Evolutionary conservation across 2,888 invertebrate species (phyloP), one percentile per base, ranked within the genome.

Genomic region (Bedellia somnulentella): DNA sequence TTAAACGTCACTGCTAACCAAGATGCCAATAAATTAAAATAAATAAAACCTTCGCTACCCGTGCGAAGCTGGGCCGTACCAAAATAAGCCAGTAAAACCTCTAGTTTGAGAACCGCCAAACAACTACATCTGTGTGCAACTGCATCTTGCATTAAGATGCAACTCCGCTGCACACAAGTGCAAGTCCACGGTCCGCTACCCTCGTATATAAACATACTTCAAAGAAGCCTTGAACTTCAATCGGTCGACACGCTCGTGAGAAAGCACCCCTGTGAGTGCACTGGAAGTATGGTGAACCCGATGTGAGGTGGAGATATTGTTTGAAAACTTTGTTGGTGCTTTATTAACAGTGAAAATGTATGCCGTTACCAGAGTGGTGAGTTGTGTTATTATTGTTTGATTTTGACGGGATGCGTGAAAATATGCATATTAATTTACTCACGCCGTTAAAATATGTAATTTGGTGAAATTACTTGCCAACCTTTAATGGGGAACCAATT

Each of bases 181-280:
- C 45, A 40, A 4, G 33, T 35, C 47, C 52, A 63, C 73, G 71
- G 51, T 66, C 53, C 61, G 57, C 64, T 52, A 71, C 70, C 70
- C 73, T 54, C 55, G 57, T 73, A 75, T 75, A 75, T 73, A 75
- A 70, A 47, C 57, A 46, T 49, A 44, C 39, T 36, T 41, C 51
- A 40, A 40, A 49, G 52, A 63, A 64, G 62, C 76, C 76, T 76
- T 75, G 76, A 76, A 76, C 76, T 71, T 70, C 73, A 76, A 55
- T 75, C 54, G 62, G 56, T 26, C 30, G 22, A 26, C 23, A 29
- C 26, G 16, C 24, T 15, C 18, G 5, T 5, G 5, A 18, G 18
- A n/a, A n/a, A n/a, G 18, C 5, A 9, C 18, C 18, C 9, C 5
- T 18, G 18, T 9, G 5, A 18, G 18, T 18, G 18, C 18, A 18